Percentiles rank a stretch among this genome's conserved stretches.
Evolutionary conservation across 2,797 vertebrate genomes (phyloP).

Genomic region (Halcyon badia): DNA sequence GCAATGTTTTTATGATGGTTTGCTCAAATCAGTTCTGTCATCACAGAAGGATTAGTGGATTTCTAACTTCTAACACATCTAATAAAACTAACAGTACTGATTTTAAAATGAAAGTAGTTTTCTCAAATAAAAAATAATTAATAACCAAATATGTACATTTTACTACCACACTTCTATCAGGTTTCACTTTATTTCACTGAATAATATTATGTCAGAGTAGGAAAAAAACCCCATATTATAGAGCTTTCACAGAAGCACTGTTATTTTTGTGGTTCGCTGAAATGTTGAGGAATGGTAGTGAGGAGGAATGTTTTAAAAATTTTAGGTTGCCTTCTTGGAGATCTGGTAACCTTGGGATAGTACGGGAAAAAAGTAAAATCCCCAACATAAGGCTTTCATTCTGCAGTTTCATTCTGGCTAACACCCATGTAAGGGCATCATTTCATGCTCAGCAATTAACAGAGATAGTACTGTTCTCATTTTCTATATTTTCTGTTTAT

Average conservation of each 20-base stretch:
- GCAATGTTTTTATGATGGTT: neutral
- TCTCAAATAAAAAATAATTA: neutral
- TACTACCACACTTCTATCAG: neutral
- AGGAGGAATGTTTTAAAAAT: neutral
- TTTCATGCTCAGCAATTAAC: neutral
- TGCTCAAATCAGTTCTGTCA: neutral
- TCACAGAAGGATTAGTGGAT: neutral
- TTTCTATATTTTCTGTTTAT: constrained; percentile 3
- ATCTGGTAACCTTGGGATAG: neutral
- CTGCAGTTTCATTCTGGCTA: neutral
- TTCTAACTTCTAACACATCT: neutral
- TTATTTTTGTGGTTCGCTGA: neutral
- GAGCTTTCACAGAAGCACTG: neutral
- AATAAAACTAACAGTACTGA: neutral
- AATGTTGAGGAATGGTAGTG: neutral
- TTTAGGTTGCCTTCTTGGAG: neutral
- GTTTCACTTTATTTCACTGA: neutral
- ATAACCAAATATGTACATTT: neutral
- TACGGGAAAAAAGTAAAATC: neutral
- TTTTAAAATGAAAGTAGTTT: neutral
- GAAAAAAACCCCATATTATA: neutral
- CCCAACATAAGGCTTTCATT: neutral
- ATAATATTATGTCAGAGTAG: neutral
- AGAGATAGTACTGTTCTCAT: neutral
- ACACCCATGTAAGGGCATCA: neutral